Percentiles rank a stretch among this genome's conserved stretches.
phyloP scores from a whole-genome alignment of 2,797 vertebrate species.

The Odontamblyopus lacepedii region DNA sequence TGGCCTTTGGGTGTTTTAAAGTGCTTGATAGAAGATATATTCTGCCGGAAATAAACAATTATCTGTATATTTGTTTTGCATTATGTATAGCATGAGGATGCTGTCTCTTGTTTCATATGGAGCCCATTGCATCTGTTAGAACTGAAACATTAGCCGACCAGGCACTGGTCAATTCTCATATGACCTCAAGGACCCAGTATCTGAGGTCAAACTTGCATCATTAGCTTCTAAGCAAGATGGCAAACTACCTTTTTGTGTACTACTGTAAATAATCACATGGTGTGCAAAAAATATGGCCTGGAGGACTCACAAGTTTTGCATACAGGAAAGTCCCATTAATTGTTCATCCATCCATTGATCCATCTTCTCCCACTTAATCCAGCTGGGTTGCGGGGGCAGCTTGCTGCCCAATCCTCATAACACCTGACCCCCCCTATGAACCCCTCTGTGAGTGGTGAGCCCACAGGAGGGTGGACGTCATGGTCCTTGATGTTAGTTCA shows the following conservation, averaged over 20 bases:
- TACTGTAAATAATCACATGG: constrained; percentile 2
- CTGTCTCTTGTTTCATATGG: not conserved
- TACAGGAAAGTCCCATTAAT: not conserved
- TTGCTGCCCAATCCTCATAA: too few relatives aligned
- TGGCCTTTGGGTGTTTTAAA: not conserved
- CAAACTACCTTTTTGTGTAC: not conserved
- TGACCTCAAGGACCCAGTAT: constrained; percentile 25
- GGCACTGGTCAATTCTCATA: constrained; percentile 17
- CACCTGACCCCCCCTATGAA: too few relatives aligned
- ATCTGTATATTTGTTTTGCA: not conserved
- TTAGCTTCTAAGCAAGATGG: constrained; percentile 6
- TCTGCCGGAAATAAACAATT: not conserved
- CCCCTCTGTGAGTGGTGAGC: too few relatives aligned
- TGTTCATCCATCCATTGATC: too few relatives aligned
- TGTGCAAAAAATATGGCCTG: not conserved
- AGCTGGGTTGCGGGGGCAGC: too few relatives aligned
- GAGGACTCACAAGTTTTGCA: not conserved
- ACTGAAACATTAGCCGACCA: constrained; percentile 25
- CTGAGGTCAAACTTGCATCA: constrained; percentile 38
- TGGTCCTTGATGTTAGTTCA: too few relatives aligned
- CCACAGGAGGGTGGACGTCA: too few relatives aligned
- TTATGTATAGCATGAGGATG: not conserved
- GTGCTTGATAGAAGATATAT: not conserved
- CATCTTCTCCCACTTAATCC: too few relatives aligned
- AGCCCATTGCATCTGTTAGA: constrained; percentile 16